Percentiles rank a stretch among this genome's conserved stretches.
phyloP scores from a whole-genome alignment of 2,888 invertebrate species.

The Laothoe populi region DNA sequence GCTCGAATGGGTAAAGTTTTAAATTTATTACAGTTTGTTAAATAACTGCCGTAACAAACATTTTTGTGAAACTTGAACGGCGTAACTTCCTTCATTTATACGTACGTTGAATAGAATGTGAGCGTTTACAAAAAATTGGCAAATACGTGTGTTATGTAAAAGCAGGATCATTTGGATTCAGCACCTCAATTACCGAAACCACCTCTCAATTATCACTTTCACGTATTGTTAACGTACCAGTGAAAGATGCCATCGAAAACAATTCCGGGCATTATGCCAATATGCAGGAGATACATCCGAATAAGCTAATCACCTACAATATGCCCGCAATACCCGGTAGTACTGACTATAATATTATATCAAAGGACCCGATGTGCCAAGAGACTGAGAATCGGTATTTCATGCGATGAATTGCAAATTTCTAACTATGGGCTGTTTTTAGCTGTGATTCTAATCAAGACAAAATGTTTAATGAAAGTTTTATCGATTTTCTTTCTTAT shows the following conservation, averaged over 20 bases:
- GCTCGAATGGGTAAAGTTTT: conserved; percentile 14
- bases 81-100: conserved; percentile 2
- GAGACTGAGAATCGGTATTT: not conserved
- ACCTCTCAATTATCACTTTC: conserved; percentile 58
- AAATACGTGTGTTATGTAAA: conserved; percentile 26
- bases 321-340: not conserved
- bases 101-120: not conserved
- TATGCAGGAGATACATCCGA: conserved; percentile 29
- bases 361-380: not conserved
- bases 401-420: not conserved
- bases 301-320: not conserved
- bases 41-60: conserved; percentile 25
- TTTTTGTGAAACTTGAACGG: not conserved
- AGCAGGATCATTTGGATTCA: conserved; percentile 24
- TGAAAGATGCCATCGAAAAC: conserved; percentile 59
- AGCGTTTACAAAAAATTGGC: conserved; percentile 27
- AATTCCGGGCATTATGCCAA: conserved; percentile 61
- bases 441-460: not conserved
- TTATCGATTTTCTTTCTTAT: too few relatives aligned
- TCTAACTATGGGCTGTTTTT: not conserved
- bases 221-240: conserved; percentile 46
- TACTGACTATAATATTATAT: not conserved
- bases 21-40: conserved; percentile 33
- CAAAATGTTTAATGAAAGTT: not conserved
- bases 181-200: conserved; percentile 37